Base-by-base conservation (phyloP, 2,797 vertebrate genomes). In the Hyperoplus lanceolatus region DNA sequence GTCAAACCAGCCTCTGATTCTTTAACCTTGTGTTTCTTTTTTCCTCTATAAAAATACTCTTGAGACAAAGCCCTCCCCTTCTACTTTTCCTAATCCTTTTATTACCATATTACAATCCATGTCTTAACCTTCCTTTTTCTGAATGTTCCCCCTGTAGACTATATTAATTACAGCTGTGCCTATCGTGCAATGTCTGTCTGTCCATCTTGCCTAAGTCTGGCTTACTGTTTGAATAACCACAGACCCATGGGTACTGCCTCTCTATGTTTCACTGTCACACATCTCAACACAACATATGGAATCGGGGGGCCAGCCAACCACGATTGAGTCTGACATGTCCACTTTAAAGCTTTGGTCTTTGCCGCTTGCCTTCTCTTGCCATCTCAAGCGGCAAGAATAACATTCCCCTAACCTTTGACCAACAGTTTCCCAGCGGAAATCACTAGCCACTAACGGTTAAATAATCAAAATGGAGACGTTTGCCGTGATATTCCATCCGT, bases 261-360 rank as follows among this genome's bases (percentile, higher is more conserved):
- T 79, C 63, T 68, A 49, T 61, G 63, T 63, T 49, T 72, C 48
- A 21, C 60, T 61, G 73, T 87, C 85, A 83, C 73, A 81, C 68
- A 74, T 79, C 68, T 77, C 60, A 55, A 70, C 62, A 70, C 29
- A 54, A 72, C 77, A 73, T 84, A 84, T 76, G 50, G 60, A 70
- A 57, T 48, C 38, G 38, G 36, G 51, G 5, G 77, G 29, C 3
- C 69, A 87, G 75, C 54, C 67, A 62, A 81, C 72, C 75, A 46
- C 56, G 29, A 55, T 43, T 6, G 13, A 75, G 72, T 74, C 69
- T 61, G 69, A 70, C 82, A 77, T 54, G 62, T 73, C 74, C 85
- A 80, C 53, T 86, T 77, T 78, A 80, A 73, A 73, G 64, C 43
- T 29, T 3, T 18, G 59, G 13, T 50, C 63, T 64, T 60, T 48